Evolutionary conservation across 1,140 invertebrate species (phyloP).

Genomic region (Varroa destructor): DNA sequence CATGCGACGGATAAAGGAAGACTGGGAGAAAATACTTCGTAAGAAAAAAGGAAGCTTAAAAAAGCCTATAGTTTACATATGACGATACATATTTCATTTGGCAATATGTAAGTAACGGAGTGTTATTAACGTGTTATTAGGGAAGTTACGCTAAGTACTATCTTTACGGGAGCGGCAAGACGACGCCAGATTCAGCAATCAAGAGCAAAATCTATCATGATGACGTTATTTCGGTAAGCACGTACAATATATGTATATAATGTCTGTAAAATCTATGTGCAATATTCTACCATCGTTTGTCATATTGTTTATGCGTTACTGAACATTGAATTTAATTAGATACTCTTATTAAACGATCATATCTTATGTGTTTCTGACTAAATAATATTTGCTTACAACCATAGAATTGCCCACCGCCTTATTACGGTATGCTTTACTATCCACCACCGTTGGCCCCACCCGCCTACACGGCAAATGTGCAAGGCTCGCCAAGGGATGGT

Average conservation of each 20-base stretch:
- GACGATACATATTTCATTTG: too few species aligned
- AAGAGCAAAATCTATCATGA: slow-evolving; percentile 27
- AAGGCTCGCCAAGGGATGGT: slow-evolving; percentile 15
- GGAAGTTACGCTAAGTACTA: slow-evolving; percentile 35
- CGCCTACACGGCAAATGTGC: slow-evolving; percentile 15
- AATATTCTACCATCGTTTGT: too few species aligned
- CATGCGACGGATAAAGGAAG: too few species aligned
- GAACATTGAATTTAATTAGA: too few species aligned
- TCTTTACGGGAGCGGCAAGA: slow-evolving; percentile 34
- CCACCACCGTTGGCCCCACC: slow-evolving; percentile 15
- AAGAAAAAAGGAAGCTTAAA: too few species aligned
- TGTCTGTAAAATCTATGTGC: not conserved
- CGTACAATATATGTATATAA: not conserved
- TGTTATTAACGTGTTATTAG: slow-evolving; percentile 28
- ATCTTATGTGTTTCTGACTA: too few species aligned
- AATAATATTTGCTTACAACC: too few species aligned
- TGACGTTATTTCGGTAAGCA: slow-evolving; percentile 1
- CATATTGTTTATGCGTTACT: too few species aligned
- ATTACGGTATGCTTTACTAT: slow-evolving; percentile 15
- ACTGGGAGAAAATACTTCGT: too few species aligned
- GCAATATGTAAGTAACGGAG: too few species aligned
- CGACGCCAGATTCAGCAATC: slow-evolving; percentile 29
- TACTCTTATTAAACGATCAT: too few species aligned
- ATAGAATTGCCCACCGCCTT: slow-evolving; percentile 14
- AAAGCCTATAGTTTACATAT: too few species aligned